Base-by-base conservation (phyloP, 2,888 invertebrate species). In the Dryocosmus kuriphilus region DNA sequence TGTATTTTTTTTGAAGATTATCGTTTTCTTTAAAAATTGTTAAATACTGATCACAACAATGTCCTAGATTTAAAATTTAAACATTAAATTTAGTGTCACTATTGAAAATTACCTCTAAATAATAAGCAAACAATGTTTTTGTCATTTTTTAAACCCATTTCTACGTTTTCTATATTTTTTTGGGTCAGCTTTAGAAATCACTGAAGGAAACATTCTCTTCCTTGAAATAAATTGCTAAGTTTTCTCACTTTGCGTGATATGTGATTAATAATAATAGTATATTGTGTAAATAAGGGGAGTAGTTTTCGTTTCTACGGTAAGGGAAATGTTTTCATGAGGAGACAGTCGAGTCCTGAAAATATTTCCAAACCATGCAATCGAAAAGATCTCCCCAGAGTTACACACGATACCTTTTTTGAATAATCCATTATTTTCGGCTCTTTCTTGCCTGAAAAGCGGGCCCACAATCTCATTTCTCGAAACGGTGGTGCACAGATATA, bases 31-130 rank as follows among this genome's bases (percentile, higher is more conserved):
- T 65, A 2, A 14, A 41, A 38, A 22, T 16, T 65, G 1, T 24
- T 65, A 65, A 65, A 41, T 14, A 71, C 30, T 71, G 71, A n/a
- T 71, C 46, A n/a, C n/a, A 71, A n/a, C n/a, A 71, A 46, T 71
- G 14, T 27, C 51, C 32, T 71, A 71, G 4, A 30, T 55, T 51
- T 19, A 19, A 46, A 46, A 30, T 30, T 27, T 6, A 30, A 19
- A 71, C 9, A n/a, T 22, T 16, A 32, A 51, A 22, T 71, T 71
- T n/a, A 71, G 46, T 71, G 30, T 32, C 6, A 71, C n/a, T 6
- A 32, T 46, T 63, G 19, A 11, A 67, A 67, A 46, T 67, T 16
- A 27, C 4, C 24, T 55, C 71, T 30, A 67, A n/a, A 51, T n/a
- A 51, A 71, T n/a, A 30, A 62, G 63, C 35, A 71, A 67, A 71